phyloP scores from a whole-genome alignment of 2,113 vertebrate species.

The Cinclus cinclus region DNA sequence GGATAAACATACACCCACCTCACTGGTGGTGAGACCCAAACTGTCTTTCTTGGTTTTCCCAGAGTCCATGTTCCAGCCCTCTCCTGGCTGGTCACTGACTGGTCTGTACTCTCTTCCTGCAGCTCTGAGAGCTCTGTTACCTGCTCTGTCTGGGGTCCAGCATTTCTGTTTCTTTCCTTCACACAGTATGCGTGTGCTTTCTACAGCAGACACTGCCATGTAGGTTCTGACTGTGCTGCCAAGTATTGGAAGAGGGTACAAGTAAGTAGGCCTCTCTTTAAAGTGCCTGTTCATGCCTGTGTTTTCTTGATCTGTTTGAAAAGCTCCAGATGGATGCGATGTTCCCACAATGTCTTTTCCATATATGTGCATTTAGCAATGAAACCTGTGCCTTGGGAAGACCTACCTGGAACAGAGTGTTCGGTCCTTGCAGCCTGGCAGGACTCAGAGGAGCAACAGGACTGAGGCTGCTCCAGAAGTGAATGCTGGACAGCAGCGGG shows the following conservation, averaged over 20 bases:
- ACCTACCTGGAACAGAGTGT: constrained; percentile 91
- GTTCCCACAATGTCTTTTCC: background rate
- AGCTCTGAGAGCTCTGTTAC: background rate
- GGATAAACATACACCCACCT: background rate
- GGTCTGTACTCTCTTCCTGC: background rate
- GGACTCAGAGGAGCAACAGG: constrained; percentile 92
- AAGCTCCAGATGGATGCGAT: background rate
- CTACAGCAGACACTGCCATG: background rate
- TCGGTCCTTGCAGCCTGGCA: constrained; percentile 92
- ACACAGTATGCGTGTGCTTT: background rate
- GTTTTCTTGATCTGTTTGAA: background rate
- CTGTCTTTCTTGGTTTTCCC: background rate
- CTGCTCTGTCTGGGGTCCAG: background rate
- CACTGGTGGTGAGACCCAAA: background rate
- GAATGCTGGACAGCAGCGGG: constrained; percentile 90
- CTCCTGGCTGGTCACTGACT: background rate
- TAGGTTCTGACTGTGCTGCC: background rate
- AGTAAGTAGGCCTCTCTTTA: background rate
- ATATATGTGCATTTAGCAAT: rapidly evolving
- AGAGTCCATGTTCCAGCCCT: background rate
- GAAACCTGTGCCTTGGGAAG: background rate
- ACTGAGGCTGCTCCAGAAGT: constrained; percentile 97
- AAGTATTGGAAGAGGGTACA: background rate
- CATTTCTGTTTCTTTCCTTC: background rate
- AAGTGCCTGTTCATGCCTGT: background rate